A percentile compares a stretch with the other conserved stretches of the same genome.
Conservation (phyloP, 2,113 vertebrate genomes). For the Sisor rabdophorus region DNA sequence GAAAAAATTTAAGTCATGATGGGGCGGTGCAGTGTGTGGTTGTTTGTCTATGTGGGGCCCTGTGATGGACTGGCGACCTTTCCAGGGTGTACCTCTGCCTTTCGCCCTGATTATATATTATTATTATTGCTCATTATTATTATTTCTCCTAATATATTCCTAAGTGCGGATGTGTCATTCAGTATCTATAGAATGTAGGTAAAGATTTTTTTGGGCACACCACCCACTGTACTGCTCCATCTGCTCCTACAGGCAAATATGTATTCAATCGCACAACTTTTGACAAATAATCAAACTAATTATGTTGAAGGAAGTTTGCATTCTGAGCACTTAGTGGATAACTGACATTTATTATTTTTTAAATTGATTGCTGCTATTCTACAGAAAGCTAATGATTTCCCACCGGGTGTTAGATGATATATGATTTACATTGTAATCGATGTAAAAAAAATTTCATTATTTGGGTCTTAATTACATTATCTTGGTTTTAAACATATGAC, state of each 20-base stretch:
- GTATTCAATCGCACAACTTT: background rate
- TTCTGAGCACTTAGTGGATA: background rate
- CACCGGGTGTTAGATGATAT: background rate
- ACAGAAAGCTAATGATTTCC: background rate
- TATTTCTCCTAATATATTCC: background rate
- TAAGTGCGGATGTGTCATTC: background rate
- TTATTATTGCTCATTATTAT: too few relatives aligned
- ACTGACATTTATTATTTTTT: too few relatives aligned
- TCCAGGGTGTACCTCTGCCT: too few relatives aligned
- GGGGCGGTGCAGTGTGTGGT: too few relatives aligned
- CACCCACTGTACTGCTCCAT: background rate
- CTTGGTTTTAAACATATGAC: background rate
- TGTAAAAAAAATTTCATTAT: background rate
- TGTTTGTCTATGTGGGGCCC: too few relatives aligned
- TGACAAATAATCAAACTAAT: background rate
- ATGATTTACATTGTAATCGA: background rate
- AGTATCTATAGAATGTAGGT: background rate
- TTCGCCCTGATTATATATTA: too few relatives aligned
- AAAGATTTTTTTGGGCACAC: background rate
- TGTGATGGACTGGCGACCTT: too few relatives aligned
- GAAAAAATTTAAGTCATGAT: too few relatives aligned
- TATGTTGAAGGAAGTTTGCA: background rate
- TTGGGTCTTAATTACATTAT: background rate
- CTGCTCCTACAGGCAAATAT: background rate
- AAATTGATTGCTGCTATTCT: background rate